Base-by-base conservation (phyloP, 2,113 vertebrate species). In the Thalassoma bifasciatum region DNA sequence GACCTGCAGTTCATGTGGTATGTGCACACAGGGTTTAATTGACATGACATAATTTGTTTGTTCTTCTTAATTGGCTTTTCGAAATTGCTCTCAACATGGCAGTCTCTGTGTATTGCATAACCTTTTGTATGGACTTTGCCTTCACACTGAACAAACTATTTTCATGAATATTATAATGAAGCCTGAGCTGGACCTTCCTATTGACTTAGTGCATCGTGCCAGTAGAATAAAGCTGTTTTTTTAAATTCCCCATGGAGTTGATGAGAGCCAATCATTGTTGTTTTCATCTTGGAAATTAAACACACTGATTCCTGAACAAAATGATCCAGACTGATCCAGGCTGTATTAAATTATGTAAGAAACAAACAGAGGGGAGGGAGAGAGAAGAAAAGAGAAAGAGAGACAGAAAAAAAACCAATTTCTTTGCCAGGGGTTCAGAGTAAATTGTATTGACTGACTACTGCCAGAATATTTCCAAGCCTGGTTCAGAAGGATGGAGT, bases 131-230 rank as follows among this genome's bases (percentile, higher is more conserved):
- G 24, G 37, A 61, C 66, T 73, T 67, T 80, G 22, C 65, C 44
- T 68, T 37, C 56, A 67, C 51, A 36, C 52, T 58, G 59, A 65
- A 8, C 60, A 54, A 88, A 87, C 79, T 88, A 81, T 77, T 83
- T 44, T 52, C 23, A 64, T 58, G 42, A 54, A 14, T 49, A 16
- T 47, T n/a, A 47, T 2, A 8, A 76, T 59, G 57, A 81, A 84
- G 79, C 81, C 75, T 14, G 5, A 8, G 21, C n/a, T 60, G 19
- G 14, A 22, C 62, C 7, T 66, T 65, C 50, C 42, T 14, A 37
- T 30, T 19, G 24, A 59, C 44, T 72, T 42, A 1, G 46, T 61
- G 42, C 4, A 47, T 47, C 5, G 10, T 24, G 67, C 1, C 23
- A 78, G 51, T 4, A 53, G 38, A 26, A 5, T 26, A 16, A 3